Percentiles rank a stretch among this genome's conserved stretches.
phyloP scores from a whole-genome alignment of 2,888 invertebrate genomes.

The Celastrina argiolus region DNA sequence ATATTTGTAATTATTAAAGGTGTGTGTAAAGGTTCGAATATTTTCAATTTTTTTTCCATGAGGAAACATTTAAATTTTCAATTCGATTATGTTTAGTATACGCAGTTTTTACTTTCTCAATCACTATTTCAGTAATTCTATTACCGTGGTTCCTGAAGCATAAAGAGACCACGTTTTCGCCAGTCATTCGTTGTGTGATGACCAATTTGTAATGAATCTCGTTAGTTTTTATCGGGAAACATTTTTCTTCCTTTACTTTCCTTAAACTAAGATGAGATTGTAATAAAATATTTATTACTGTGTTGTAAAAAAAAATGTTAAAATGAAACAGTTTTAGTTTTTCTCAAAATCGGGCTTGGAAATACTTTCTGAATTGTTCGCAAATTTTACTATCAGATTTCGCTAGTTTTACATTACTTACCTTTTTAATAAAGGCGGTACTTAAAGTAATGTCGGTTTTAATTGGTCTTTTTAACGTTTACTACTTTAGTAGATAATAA shows the following conservation, averaged over 20 bases:
- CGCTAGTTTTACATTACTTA: too few species aligned
- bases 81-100: neutral
- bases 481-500: too few species aligned
- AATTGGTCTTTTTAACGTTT: too few species aligned
- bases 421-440: too few species aligned
- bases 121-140: neutral
- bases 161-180: conserved; percentile 14
- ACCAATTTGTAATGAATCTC: conserved; percentile 2
- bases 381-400: too few species aligned
- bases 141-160: conserved; percentile 16
- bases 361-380: too few species aligned
- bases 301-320: too few species aligned
- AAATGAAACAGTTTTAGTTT: too few species aligned
- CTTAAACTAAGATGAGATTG: too few species aligned
- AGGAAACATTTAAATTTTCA: neutral
- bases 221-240: neutral
- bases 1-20: neutral
- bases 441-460: too few species aligned
- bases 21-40: neutral
- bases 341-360: too few species aligned
- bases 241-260: neutral
- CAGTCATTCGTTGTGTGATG: neutral
- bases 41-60: neutral
- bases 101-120: conserved; percentile 10
- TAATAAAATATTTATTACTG: too few species aligned